A percentile compares a stretch with the other conserved stretches of the same genome.
Conservation (phyloP, 2,113 vertebrate genomes). For the Polyodon spathula region DNA sequence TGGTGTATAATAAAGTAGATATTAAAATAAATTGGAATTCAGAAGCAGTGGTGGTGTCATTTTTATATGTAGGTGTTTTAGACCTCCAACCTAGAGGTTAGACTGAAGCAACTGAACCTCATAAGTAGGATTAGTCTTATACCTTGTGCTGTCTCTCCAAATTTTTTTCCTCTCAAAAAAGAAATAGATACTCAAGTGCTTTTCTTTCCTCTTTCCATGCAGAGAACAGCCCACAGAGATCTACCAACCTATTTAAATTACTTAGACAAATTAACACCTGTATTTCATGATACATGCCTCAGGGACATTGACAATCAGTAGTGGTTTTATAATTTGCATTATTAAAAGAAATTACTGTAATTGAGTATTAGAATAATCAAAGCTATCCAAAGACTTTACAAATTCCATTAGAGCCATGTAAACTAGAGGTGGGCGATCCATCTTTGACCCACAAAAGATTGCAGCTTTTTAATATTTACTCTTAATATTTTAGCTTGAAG, state of each 20-base stretch:
- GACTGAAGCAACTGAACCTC: neutral
- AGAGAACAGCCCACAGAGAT: slow-evolving; percentile 7
- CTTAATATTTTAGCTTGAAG: neutral
- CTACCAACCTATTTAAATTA: slow-evolving; percentile 19
- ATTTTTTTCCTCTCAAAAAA: neutral
- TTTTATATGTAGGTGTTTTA: neutral
- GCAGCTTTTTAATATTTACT: neutral
- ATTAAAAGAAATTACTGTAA: slow-evolving; percentile 26
- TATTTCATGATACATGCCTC: neutral
- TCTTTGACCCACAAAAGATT: neutral
- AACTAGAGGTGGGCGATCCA: neutral
- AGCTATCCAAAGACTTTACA: slow-evolving; percentile 9
- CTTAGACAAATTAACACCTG: slow-evolving; percentile 29
- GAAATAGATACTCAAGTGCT: neutral
- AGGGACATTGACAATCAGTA: slow-evolving; percentile 11
- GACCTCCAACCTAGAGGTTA: neutral
- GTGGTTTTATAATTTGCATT: slow-evolving; percentile 23
- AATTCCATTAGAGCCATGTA: neutral
- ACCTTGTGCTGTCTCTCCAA: neutral
- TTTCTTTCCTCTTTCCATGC: slow-evolving; percentile 4
- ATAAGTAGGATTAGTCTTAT: neutral
- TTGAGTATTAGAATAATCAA: slow-evolving; percentile 27
- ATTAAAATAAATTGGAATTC: neutral
- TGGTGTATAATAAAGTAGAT: neutral
- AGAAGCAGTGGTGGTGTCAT: neutral